Evolutionary conservation across 2,888 invertebrate species (phyloP).

Genomic region (Cantharis rufa): DNA sequence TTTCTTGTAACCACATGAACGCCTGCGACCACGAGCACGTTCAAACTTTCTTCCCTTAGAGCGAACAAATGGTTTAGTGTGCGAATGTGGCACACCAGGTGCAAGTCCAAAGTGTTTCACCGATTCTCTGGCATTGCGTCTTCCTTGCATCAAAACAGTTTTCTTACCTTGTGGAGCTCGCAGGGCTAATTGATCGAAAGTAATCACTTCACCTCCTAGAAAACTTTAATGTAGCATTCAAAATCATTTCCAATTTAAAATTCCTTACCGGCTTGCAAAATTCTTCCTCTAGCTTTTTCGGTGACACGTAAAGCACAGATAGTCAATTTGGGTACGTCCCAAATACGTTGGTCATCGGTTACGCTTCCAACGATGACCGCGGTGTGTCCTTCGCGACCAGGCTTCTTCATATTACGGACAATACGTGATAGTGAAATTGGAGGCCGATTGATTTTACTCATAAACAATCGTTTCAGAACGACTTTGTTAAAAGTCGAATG

Average conservation of each 20-base stretch:
- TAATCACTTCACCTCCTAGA: conserved; percentile 87
- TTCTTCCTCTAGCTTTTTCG: conserved; percentile 92
- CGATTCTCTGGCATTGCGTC: conserved; percentile 91
- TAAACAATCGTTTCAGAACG: conserved; percentile 90
- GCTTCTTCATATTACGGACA: conserved; percentile 83
- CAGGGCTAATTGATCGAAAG: conserved; percentile 96
- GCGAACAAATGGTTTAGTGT: conserved; percentile 94
- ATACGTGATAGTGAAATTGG: conserved; percentile 91
- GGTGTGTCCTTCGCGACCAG: conserved; percentile 82
- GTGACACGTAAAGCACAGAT: conserved; percentile 96
- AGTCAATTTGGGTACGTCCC: conserved; percentile 87
- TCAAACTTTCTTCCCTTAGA: conserved; percentile 99
- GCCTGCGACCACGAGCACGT: conserved; percentile 94
- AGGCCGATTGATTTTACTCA: conserved; percentile 95
- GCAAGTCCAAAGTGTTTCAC: conserved; percentile 96
- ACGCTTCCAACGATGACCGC: conserved; percentile 95
- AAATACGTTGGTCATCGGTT: conserved; percentile 92
- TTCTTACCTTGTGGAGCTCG: conserved; percentile 91
- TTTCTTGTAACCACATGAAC: conserved; percentile 91
- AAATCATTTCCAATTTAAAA: background rate
- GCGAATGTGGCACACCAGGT: conserved; percentile 96
- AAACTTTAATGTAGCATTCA: background rate
- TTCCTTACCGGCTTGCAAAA: conserved; percentile 85
- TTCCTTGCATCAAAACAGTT: conserved; percentile 93
- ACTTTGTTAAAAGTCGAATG: conserved; percentile 96